Percentiles rank a stretch among this genome's conserved stretches.
phyloP scores from a whole-genome alignment of 1,140 invertebrate species.

The Octopus sinensis region DNA sequence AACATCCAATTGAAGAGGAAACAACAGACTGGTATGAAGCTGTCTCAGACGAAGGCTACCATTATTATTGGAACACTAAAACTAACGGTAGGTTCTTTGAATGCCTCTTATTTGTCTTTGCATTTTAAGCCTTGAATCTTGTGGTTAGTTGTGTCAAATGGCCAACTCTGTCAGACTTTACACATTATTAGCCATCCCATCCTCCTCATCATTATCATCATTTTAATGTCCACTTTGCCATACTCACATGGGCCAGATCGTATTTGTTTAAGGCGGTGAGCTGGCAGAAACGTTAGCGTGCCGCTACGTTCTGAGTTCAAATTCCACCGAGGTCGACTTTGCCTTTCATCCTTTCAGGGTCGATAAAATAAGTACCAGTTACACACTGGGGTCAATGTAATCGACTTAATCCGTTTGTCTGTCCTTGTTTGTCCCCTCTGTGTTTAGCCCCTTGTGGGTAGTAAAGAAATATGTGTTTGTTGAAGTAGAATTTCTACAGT shows the following conservation, averaged over 20 bases:
- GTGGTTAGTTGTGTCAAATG: background rate
- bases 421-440: too few species aligned
- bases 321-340: too few species aligned
- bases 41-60: conserved; percentile 68
- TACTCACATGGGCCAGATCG: background rate
- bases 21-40: conserved; percentile 70
- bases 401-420: too few species aligned
- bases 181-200: background rate
- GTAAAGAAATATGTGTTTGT: too few species aligned
- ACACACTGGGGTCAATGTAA: too few species aligned
- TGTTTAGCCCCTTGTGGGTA: too few species aligned
- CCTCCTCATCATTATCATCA: background rate
- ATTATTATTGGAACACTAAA: conserved; percentile 77
- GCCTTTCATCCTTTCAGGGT: too few species aligned
- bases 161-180: background rate
- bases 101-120: background rate
- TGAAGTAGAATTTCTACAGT: too few species aligned
- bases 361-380: too few species aligned
- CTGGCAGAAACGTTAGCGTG: too few species aligned
- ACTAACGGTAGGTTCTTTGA: conserved; percentile 68
- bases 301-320: too few species aligned
- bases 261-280: background rate
- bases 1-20: conserved; percentile 42
- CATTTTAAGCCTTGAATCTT: background rate
- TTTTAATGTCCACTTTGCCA: background rate